Conservation (phyloP, 2,888 invertebrate genomes). For the Gryllus longicercus region DNA sequence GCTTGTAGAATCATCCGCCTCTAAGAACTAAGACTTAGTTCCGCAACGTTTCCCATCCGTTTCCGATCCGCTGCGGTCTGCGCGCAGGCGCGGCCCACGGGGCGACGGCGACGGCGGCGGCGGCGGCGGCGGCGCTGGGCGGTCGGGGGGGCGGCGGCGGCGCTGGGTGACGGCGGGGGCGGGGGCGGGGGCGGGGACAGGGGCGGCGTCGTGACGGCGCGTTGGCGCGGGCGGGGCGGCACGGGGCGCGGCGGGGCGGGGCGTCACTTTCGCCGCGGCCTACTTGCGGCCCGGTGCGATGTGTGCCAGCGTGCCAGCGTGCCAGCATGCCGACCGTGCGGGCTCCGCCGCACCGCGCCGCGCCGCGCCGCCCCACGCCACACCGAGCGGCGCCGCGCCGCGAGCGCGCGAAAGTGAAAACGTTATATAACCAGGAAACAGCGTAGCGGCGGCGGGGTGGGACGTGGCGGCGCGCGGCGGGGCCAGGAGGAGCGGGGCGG, state of each 20-base stretch:
- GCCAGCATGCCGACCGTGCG: slow-evolving; percentile 2
- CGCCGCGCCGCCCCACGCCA: too few species aligned
- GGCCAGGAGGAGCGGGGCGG: not conserved
- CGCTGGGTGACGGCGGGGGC: slow-evolving; percentile 4
- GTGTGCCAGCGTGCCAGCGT: slow-evolving; percentile 17
- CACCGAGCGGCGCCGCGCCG: not conserved
- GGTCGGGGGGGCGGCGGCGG: not conserved
- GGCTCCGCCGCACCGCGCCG: not conserved
- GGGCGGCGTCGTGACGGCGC: not conserved
- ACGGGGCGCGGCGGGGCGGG: not conserved
- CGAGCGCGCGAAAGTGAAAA: not conserved
- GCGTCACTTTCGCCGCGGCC: slow-evolving; percentile 6
- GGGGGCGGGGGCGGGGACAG: not conserved
- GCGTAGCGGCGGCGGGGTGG: not conserved
- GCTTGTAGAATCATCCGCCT: too few species aligned
- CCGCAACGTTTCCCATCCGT: not conserved
- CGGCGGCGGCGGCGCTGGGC: not conserved
- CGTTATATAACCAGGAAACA: slow-evolving; percentile 17
- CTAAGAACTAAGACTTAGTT: not conserved
- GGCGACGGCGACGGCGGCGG: not conserved
- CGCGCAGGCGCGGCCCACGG: not conserved
- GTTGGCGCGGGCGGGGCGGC: not conserved
- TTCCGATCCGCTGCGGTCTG: not conserved
- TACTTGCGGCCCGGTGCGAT: slow-evolving; percentile 17
- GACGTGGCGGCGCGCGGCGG: not conserved